Evolutionary conservation across 2,888 invertebrate species (phyloP).

Genomic region (Ichneumoninae sp.): DNA sequence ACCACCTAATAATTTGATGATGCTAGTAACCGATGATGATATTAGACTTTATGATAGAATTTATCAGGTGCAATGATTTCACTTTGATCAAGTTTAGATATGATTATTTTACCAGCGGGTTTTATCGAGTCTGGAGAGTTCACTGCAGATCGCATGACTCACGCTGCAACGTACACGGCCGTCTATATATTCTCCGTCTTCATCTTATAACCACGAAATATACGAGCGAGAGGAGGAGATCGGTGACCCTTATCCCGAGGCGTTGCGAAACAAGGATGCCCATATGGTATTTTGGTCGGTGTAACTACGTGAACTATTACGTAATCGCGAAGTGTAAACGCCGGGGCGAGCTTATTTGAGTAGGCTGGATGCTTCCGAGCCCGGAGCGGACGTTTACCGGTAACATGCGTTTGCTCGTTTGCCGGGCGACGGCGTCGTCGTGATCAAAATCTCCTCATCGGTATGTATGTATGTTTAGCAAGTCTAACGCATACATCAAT

Average conservation of each 20-base stretch:
- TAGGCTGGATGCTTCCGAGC: slow-evolving; percentile 36
- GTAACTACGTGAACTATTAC: slow-evolving; percentile 73
- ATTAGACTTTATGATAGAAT: neutral
- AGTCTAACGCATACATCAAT: slow-evolving; percentile 2
- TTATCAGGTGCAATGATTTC: neutral
- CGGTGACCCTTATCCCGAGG: slow-evolving; percentile 12
- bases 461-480: too few species aligned
- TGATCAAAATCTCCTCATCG: slow-evolving; percentile 25
- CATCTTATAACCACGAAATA: slow-evolving; percentile 51
- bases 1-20: too few species aligned
- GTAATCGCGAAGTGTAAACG: slow-evolving; percentile 78
- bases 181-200: slow-evolving; percentile 14
- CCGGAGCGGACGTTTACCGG: slow-evolving; percentile 27
- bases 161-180: slow-evolving; percentile 5
- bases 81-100: slow-evolving; percentile 40
- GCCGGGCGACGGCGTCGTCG: slow-evolving; percentile 59
- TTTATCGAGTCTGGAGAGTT: slow-evolving; percentile 31
- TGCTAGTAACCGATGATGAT: neutral
- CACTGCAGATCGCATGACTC: slow-evolving; percentile 12
- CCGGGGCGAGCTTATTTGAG: slow-evolving; percentile 76
- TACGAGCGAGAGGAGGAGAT: slow-evolving; percentile 8
- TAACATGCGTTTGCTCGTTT: slow-evolving; percentile 67
- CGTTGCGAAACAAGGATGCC: slow-evolving; percentile 33
- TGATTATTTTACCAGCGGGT: slow-evolving; percentile 56
- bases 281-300: neutral